Base-by-base conservation (phyloP, 2,888 invertebrate species). In the Heteromyza rotundicornis region DNA sequence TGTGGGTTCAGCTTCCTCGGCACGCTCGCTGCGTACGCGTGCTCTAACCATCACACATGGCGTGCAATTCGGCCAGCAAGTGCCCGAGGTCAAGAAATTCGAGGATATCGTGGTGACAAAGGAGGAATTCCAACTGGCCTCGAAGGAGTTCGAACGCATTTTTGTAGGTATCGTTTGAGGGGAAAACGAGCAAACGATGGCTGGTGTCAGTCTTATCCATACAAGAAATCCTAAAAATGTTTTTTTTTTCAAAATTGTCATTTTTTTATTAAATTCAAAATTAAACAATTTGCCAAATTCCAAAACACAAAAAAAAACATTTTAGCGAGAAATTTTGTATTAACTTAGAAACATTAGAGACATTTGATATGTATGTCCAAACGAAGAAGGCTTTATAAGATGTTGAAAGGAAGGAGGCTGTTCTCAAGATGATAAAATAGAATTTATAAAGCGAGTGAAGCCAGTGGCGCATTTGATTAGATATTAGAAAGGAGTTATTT, bases 71-170 rank as follows among this genome's bases (percentile, higher is more conserved):
- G n/a, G n/a, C n/a, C n/a, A n/a, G n/a, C n/a, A n/a, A n/a, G 54
- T 63, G 51, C 67, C 68, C 1, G 61, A 70, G 44, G 63, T 75
- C 35, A 67, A 70, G 56, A 69, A 69, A 55, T 77, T 71, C 63
- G 82, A 82, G 57, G 82, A 82, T 17, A 75, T 82, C 44, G 67
- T 72, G 56, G 70, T 82, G 22, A 80, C 80, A 12, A 71, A 75
- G 54, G 78, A 77, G 58, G 82, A 82, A 55, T 68, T 82, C 32
- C 72, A 71, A 57, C 68, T 68, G 61, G 79, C 79, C 7, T 64
- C 74, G 8, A 72, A 69, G 44, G 80, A 79, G 52, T 82, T 80
- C 56, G 77, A 77, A 61, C 74, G 77, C 50, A 70, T 82, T 54
- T 82, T 80, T 68, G 67, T 73, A 63, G 75, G 72, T 66, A 73